Evolutionary conservation across 2,888 invertebrate species (phyloP).

Genomic region (Cryptocephalus primarius): DNA sequence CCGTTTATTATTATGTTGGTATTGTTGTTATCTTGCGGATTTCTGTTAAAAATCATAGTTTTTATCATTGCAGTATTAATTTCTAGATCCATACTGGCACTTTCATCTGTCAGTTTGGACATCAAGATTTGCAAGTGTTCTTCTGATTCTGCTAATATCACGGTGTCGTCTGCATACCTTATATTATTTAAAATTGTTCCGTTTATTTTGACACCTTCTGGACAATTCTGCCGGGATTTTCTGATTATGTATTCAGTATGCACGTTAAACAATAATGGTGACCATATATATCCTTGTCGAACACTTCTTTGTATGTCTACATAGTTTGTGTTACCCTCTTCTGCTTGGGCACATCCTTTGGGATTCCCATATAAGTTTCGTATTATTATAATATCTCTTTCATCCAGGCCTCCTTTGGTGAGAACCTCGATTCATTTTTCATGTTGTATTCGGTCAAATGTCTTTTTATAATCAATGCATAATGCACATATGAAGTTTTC

Average conservation of each 20-base stretch:
- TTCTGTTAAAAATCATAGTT: not conserved
- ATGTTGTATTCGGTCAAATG: not conserved
- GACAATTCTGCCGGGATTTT: no score
- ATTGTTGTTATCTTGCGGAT: not conserved
- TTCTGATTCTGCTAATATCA: no score
- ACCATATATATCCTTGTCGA: no score
- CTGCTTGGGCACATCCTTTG: not conserved
- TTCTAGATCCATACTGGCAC: not conserved
- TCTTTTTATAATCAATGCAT: not conserved
- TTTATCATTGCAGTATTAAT: not conserved
- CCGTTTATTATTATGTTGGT: no score
- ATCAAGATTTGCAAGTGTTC: no score
- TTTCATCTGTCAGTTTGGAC: not conserved
- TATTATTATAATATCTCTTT: not conserved
- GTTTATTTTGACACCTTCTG: no score
- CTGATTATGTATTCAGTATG: not conserved
- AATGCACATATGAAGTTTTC: not conserved
- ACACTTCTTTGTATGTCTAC: not conserved
- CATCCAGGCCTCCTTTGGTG: not conserved
- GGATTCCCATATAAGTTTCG: not conserved
- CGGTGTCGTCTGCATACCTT: not conserved
- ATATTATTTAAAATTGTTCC: not conserved
- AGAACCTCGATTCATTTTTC: not conserved
- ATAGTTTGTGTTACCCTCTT: not conserved
- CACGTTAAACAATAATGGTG: not conserved